Evolutionary conservation across 2,113 vertebrate genomes (phyloP).

Genomic region (Sinocyclocheilus anshuiensis): DNA sequence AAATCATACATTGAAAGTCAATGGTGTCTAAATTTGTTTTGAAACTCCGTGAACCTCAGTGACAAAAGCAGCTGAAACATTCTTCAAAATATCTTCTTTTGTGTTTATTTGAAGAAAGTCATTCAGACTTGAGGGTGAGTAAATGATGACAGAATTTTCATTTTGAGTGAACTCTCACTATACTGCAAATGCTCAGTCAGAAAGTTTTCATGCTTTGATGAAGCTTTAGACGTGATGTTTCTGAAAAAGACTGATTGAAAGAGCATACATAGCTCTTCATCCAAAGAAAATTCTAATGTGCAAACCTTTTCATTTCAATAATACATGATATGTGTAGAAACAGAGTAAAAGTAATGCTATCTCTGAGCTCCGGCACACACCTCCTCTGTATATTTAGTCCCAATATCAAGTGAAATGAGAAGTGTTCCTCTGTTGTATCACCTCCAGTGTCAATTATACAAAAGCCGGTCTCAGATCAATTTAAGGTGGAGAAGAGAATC

Average conservation of each 20-base stretch:
- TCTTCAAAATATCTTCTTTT: no score
- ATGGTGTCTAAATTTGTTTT: no score
- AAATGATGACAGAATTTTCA: no score
- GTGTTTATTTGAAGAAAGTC: no score
- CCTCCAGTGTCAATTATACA: conserved; percentile 18
- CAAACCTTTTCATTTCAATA: not conserved
- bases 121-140: no score
- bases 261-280: not conserved
- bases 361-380: not conserved
- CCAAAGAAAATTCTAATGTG: not conserved
- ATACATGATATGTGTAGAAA: not conserved
- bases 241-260: conserved; percentile 2
- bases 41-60: no score
- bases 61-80: no score
- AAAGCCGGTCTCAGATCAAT: not conserved
- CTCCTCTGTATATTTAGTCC: not conserved
- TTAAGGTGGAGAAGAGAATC: conserved; percentile 27
- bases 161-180: no score
- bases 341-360: not conserved
- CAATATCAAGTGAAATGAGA: conserved; percentile 9
- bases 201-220: not conserved
- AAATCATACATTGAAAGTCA: no score
- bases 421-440: not conserved
- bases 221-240: not conserved
- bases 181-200: no score